Evolutionary conservation across 2,888 invertebrate species (phyloP), one percentile per base, ranked within the genome.

Genomic region (Drosophila histrio): DNA sequence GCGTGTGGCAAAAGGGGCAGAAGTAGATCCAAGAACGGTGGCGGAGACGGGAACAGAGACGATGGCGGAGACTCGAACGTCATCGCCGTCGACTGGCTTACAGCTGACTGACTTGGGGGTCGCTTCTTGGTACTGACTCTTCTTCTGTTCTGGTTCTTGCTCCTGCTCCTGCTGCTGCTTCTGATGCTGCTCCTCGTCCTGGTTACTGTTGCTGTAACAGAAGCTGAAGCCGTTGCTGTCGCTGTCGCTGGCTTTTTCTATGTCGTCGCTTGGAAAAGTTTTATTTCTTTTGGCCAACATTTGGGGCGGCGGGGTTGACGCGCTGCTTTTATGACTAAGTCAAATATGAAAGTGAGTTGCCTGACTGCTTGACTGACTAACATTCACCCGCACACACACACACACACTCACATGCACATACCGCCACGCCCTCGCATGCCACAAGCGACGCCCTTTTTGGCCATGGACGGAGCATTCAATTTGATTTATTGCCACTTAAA

Each of bases 401-500:
- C 13, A 39, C 39, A 9, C 21, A 22, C 38, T 5, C 24, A 19
- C 11, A 11, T 2, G n/a, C 13, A 15, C 19, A 21, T 30, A 21
- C 11, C 21, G 34, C 60, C 63, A 60, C 66, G 54, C 54, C 59
- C 39, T 13, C 43, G 21, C 49, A 30, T 30, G 30, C 41, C 62
- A 58, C 56, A 60, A 26, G 41, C 34, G 32, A 34, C 57, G 47
- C 46, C 44, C 46, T 49, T 36, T 52, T 34, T 46, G 70, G 57
- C 59, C 39, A 66, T 61, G 68, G 63, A 50, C 19, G 54, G 46
- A 36, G 77, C 66, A 77, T 66, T 77, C 80, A 83, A 86, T 83
- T 88, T 83, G 83, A 83, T 83, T 83, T 83, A 83, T 83, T 86
- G 87, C 88, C 88, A 83, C 88, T 88, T 86, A 88, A 83, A 83